Percentiles rank a stretch among this genome's conserved stretches.
phyloP scores from a whole-genome alignment of 30 jellyfish, hydroid and myxozoan species.

The Turritopsis rubra region DNA sequence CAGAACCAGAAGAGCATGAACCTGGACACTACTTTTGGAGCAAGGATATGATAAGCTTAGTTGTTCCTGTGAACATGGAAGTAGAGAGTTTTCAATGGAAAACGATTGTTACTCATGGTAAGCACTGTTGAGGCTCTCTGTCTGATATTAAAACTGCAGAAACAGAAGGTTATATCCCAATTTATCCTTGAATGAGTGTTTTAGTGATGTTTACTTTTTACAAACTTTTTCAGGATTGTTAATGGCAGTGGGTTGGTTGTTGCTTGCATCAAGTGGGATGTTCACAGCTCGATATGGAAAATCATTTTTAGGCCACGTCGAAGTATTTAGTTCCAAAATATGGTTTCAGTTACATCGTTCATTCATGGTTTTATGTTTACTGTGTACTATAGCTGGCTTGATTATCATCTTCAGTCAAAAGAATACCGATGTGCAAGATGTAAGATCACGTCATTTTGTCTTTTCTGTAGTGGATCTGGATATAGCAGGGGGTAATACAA shows the following conservation, averaged over 20 bases:
- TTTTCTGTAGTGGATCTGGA: no score
- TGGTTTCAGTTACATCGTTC: conserved; percentile 55
- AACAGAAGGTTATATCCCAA: no score
- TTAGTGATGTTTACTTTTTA: neutral
- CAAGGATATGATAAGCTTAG: neutral
- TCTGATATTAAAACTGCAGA: neutral
- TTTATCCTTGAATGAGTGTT: no score
- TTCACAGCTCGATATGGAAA: conserved; percentile 52
- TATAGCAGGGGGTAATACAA: no score
- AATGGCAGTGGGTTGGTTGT: conserved; percentile 64
- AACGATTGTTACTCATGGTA: neutral
- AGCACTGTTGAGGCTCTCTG: neutral
- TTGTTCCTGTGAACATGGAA: neutral
- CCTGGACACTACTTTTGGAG: neutral
- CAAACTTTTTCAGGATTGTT: conserved; percentile 28
- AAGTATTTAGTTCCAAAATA: conserved; percentile 41
- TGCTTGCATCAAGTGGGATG: conserved; percentile 52
- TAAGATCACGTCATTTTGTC: neutral
- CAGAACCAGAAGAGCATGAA: neutral
- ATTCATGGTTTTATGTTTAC: neutral
- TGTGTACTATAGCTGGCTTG: neutral
- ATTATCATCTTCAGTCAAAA: neutral
- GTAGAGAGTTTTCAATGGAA: neutral
- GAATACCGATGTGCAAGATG: neutral
- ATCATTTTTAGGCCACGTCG: conserved; percentile 33